Evolutionary conservation across 2,797 vertebrate genomes (phyloP), one percentile per base, ranked within the genome.

Genomic region (Triplophysa bombifrons): DNA sequence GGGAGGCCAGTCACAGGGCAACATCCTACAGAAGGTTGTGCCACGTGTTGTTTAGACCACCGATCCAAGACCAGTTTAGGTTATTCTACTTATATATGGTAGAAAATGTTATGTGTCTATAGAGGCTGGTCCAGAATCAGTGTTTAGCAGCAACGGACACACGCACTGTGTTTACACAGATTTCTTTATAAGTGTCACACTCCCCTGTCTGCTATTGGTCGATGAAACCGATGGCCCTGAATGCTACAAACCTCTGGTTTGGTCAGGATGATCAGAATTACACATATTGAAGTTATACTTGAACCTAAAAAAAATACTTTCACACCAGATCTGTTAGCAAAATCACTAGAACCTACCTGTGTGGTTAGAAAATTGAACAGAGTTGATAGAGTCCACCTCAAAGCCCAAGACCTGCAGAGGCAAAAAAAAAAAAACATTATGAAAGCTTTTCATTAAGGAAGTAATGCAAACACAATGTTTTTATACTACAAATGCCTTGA

Each of bases 331-430:
- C 38, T 41, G 38, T 41, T 41, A 9, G 3, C 48, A 53, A 53
- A 20, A 3, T 22, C n/a, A 60, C 4, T 27, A 61, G 25, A 22
- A 30, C 58, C n/a, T 93, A 96, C 95, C 95, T 90, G 95, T 95
- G 82, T 96, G 95, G 87, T 96, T 96, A 82, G 95, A 96, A 88
- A 96, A 96, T 90, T 96, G 95, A 80, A 96, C 95, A 0, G 95
- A 96, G 85, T 96, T 96, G 87, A 96, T 93, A 0, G 94, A 92
- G 61, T 96, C 95, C 10, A 96, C 93, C 88, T 96, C 95, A 85
- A 96, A 95, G 27, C 95, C 95, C 92, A 96, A 86, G 77, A 96
- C 94, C 95, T 96, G 91, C 2, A 60, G 75, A 4, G 70, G 44
- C 84, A 61, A 80, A 9, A n/a, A 27, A 19, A n/a, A 69, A 13